Conservation (phyloP, 53 echinoderm and acorn worm species). For the Paracentrotus lividus region DNA sequence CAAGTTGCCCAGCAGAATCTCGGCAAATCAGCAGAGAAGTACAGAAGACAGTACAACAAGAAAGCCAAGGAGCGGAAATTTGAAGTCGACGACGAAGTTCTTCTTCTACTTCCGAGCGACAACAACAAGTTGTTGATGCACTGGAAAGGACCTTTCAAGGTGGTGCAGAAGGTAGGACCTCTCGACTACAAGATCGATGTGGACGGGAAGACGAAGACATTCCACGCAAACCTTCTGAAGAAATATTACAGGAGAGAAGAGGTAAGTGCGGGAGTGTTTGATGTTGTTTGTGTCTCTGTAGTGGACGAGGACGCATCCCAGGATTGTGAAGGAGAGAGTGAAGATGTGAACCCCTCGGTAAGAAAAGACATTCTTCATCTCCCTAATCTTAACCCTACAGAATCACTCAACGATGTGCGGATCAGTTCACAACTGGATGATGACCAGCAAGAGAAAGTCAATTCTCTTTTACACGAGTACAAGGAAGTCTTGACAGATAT, state of each 20-base stretch:
- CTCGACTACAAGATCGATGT: constrained; percentile 30
- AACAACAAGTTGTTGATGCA: constrained; percentile 56
- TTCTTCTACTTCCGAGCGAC: constrained; percentile 60
- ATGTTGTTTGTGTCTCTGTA: not conserved
- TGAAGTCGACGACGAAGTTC: constrained; percentile 63
- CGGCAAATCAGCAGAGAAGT: too few species aligned
- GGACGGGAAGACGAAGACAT: constrained; percentile 5
- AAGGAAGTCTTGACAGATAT: constrained; percentile 73
- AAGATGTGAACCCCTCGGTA: not conserved
- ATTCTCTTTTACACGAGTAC: constrained; percentile 16
- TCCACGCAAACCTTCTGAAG: too few species aligned
- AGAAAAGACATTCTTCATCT: constrained; percentile 18
- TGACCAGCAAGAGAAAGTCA: not conserved
- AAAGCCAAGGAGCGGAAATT: too few species aligned
- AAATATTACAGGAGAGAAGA: too few species aligned
- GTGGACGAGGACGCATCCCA: not conserved
- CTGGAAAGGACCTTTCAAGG: too few species aligned
- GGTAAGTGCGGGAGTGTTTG: not conserved
- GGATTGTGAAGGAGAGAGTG: constrained; percentile 2
- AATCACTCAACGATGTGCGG: constrained; percentile 11
- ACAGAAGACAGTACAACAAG: too few species aligned
- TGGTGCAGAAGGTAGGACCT: not conserved
- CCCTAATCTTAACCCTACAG: not conserved
- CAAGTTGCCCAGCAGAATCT: too few species aligned
- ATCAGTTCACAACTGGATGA: not conserved